Base-by-base conservation (phyloP, 2,888 invertebrate species). In the Chloromyia formosa region DNA sequence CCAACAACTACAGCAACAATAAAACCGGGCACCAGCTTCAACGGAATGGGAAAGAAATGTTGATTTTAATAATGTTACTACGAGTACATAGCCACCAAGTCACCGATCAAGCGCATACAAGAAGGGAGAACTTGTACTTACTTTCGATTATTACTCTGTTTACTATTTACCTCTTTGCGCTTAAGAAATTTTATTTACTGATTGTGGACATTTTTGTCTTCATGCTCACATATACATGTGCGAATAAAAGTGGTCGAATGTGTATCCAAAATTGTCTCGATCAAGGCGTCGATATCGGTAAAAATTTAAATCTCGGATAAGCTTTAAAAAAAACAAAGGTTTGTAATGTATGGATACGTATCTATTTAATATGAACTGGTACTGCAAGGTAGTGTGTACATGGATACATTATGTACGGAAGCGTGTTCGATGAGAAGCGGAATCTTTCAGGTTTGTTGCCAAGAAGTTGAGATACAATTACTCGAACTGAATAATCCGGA, bases 91-190 rank as follows among this genome's bases (percentile, higher is more conserved):
- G 27, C 69, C 53, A 49, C 45, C 14, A 35, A 9, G 49, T 20
- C 49, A 35, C 49, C 66, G 12, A 12, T 42, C 16, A 54, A 16
- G 16, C 35, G 40, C 35, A 35, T 20, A n/a, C 35, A 58, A 71
- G 71, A 71, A 71, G 71, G 71, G 71, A 71, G 71, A 71, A 71
- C 71, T 71, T 49, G 71, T 71, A 71, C 56, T 45, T 27, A 69
- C 68, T 71, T 71, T 71, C 71, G 71, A 71, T 56, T 71, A 56
- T 66, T 49, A 16, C 16, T 66, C 14, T 10, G 58, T 56, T 56
- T 40, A 35, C 27, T 35, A 23, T 58, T 12, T 20, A 71, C 56
- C 54, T 69, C 35, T 71, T 56, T 71, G 53, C 35, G 58, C 56
- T 71, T 35, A 18, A 49, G 66, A 66, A 66, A 66, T 22, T 35